Percentiles rank a stretch among this genome's conserved stretches.
Evolutionary conservation across 2,797 vertebrate species (phyloP).

Genomic region (Molothrus ater): DNA sequence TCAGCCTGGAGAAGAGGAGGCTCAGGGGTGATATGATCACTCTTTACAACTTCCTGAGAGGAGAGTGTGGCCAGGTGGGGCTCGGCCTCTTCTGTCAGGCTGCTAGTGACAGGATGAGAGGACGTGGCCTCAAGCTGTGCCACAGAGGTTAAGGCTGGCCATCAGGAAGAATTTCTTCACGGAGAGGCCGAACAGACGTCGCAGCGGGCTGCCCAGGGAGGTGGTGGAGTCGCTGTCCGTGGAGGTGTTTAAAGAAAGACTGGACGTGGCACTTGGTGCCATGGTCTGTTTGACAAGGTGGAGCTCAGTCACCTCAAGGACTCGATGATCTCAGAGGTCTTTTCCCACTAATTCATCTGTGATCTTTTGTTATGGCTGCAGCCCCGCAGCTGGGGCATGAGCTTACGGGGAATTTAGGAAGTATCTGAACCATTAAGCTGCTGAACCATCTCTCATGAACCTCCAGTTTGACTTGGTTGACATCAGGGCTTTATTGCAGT

Average conservation of each 20-base stretch:
- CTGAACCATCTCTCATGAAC: neutral
- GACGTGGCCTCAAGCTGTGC: neutral
- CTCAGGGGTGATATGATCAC: no score
- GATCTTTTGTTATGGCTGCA: neutral
- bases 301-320: neutral
- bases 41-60: fast-evolving
- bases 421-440: neutral
- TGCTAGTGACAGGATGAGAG: neutral
- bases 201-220: neutral
- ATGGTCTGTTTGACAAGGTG: neutral
- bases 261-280: neutral
- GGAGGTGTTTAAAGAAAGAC: neutral
- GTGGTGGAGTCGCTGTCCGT: neutral
- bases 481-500: neutral
- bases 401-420: fast-evolving
- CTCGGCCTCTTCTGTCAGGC: neutral
- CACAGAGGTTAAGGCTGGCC: neutral
- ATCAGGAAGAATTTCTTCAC: neutral
- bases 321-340: neutral
- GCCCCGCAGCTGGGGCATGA: fast-evolving
- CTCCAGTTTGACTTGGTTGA: neutral
- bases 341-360: neutral
- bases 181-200: neutral
- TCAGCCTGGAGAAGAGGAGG: neutral
- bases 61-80: no score